Evolutionary conservation across 2,888 invertebrate genomes (phyloP).

Genomic region (Oxyteleia sp.): DNA sequence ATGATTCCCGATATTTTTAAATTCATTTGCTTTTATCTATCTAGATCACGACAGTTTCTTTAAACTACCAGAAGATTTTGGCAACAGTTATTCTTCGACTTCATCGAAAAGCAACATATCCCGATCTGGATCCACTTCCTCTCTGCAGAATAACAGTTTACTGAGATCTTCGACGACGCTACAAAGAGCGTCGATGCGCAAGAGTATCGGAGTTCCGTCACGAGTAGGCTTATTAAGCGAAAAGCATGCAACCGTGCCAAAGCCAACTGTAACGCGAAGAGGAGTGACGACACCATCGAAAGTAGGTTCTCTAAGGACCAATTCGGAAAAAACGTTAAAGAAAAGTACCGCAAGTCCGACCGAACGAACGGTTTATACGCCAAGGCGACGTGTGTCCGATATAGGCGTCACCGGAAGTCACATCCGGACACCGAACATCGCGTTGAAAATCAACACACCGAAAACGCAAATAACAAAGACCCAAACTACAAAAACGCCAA

Average conservation of each 20-base stretch:
- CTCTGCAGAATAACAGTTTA: slow-evolving; percentile 39
- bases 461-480: too few relatives aligned
- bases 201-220: slow-evolving; percentile 18
- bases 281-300: slow-evolving; percentile 12
- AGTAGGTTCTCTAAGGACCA: not conserved
- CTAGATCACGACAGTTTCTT: slow-evolving; percentile 59
- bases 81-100: slow-evolving; percentile 10
- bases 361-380: slow-evolving; percentile 21
- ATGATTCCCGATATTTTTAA: not conserved
- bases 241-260: slow-evolving; percentile 1
- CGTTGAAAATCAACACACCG: too few relatives aligned
- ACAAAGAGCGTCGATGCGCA: slow-evolving; percentile 25
- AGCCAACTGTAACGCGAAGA: slow-evolving; percentile 16
- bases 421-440: not conserved
- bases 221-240: slow-evolving; percentile 16
- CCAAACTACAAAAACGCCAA: not conserved
- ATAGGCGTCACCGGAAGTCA: slow-evolving; percentile 7
- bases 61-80: slow-evolving; percentile 62
- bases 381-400: slow-evolving; percentile 32
- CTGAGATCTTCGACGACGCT: slow-evolving; percentile 39
- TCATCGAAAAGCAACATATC: slow-evolving; percentile 13
- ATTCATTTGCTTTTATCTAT: slow-evolving; percentile 5
- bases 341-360: slow-evolving; percentile 7
- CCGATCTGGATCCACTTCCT: slow-evolving; percentile 49
- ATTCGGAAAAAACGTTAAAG: slow-evolving; percentile 16